phyloP scores from a whole-genome alignment of 2,797 vertebrate genomes.

The Sphenodon punctatus region DNA sequence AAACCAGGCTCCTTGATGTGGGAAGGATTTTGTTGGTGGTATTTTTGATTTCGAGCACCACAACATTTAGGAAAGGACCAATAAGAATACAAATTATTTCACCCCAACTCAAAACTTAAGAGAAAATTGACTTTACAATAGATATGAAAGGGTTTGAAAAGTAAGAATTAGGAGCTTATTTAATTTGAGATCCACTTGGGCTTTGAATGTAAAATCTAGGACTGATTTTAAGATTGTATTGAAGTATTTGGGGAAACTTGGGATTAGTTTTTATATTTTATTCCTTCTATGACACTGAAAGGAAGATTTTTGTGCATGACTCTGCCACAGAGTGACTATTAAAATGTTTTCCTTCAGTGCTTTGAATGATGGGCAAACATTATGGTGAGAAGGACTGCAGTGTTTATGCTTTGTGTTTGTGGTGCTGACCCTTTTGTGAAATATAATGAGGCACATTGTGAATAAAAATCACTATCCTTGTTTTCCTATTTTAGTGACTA shows the following conservation, averaged over 20 bases:
- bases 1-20: neutral
- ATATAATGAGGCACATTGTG: constrained; percentile 4
- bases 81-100: neutral
- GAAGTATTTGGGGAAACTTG: neutral
- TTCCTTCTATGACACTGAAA: neutral
- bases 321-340: neutral
- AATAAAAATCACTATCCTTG: constrained; percentile 20
- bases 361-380: constrained; percentile 28
- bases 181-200: neutral
- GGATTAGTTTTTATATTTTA: too few species aligned
- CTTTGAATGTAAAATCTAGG: neutral
- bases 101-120: neutral
- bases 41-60: neutral
- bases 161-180: neutral
- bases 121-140: fast-evolving
- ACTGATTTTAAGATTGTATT: neutral
- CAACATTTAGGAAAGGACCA: neutral
- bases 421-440: neutral
- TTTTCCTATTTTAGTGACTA: neutral
- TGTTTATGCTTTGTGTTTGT: neutral
- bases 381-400: neutral
- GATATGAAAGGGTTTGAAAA: neutral
- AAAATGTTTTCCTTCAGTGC: neutral
- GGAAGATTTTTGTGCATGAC: neutral
- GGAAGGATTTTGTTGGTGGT: too few species aligned